Conservation (phyloP, 2,888 invertebrate species). For the Plutella xylostella region DNA sequence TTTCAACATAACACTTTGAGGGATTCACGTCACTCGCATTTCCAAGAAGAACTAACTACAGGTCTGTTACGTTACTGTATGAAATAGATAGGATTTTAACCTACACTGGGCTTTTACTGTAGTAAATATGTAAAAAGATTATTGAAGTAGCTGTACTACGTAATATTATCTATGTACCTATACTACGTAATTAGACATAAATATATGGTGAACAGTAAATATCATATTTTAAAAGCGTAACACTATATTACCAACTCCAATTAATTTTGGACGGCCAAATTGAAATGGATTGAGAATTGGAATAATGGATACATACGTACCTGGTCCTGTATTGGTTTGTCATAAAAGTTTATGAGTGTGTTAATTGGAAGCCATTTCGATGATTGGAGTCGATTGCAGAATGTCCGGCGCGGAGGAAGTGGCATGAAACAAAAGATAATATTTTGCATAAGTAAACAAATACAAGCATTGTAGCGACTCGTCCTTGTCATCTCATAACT, state of each 20-base stretch:
- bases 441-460: too few species aligned
- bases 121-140: too few species aligned
- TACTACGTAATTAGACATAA: neutral
- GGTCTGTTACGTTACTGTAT: neutral
- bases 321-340: slow-evolving; percentile 57
- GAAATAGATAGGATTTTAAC: neutral
- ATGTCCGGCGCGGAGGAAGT: slow-evolving; percentile 18
- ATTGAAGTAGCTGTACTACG: slow-evolving; percentile 26
- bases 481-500: slow-evolving; percentile 23
- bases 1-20: neutral
- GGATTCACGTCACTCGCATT: neutral
- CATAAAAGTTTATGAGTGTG: too few species aligned
- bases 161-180: too few species aligned
- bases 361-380: too few species aligned
- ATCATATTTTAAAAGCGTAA: neutral
- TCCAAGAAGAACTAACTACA: neutral
- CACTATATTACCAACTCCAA: slow-evolving; percentile 26
- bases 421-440: slow-evolving; percentile 45
- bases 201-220: neutral
- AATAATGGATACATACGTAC: slow-evolving; percentile 42
- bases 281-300: slow-evolving; percentile 3
- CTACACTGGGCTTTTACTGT: too few species aligned
- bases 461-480: too few species aligned
- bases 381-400: neutral
- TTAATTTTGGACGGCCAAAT: slow-evolving; percentile 13